Base-by-base conservation (phyloP, 2,888 invertebrate species). In the Cerastoderma edule region DNA sequence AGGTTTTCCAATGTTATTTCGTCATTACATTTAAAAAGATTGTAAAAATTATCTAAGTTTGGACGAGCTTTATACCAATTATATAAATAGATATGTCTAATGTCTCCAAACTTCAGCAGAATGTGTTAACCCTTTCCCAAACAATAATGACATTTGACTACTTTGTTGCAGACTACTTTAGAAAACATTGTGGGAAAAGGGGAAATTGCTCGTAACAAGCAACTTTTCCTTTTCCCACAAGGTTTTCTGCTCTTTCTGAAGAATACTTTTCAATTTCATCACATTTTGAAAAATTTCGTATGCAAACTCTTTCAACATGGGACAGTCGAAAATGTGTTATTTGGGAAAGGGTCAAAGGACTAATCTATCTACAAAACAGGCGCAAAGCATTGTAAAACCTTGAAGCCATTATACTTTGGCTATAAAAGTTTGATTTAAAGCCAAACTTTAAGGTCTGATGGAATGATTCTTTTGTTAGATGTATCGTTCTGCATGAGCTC, bases 401-500 rank as follows among this genome's bases (percentile, higher is more conserved):
- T 27, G 53, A 53, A 27, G 27, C 50, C 24, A 50, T 19, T 50
- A 50, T 50, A 22, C 50, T 50, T 50, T n/a, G n/a, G n/a, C n/a
- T 24, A 60, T 35, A 39, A 60, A 6, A 39, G 10, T 50, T 60
- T 60, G 60, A 60, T 39, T 39, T 39, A n/a, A 60, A 39, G 60
- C 60, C 60, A 60, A 60, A 39, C 22, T n/a, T n/a, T 60, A 60
- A 60, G 39, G 27, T n/a, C 32, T 22, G 33, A 60, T 60, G 35
- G 35, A 39, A 60, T 22, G 39, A 39, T 39, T 57, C 57, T 57
- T 32, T 57, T 57, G 33, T 57, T 32, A 28, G 33, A 54, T 33
- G 33, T 22, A 54, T 19, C 30, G 16, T 16, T 30, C 27, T 28
- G 56, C 57, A 57, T 57, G 57, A 57, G 32, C 33, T 57, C 57